phyloP scores from a whole-genome alignment of 2,113 vertebrate genomes.

The Xenotilapia leptura region DNA sequence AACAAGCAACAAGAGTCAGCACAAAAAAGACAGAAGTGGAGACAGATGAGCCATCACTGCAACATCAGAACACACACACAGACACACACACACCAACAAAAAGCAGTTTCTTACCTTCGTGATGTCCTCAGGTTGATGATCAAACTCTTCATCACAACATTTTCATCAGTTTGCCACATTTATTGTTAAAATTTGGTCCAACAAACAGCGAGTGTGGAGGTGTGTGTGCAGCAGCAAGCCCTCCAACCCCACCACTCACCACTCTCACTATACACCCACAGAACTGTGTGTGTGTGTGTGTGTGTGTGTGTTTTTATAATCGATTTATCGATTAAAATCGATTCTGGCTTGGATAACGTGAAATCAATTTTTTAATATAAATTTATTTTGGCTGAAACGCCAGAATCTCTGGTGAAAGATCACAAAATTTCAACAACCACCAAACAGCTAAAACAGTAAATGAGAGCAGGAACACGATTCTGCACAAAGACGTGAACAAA shows the following conservation, averaged over 20 bases:
- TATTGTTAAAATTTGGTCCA: not conserved
- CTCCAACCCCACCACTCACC: not conserved
- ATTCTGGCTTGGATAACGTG: too few relatives aligned
- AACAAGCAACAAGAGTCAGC: not conserved
- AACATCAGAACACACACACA: not conserved
- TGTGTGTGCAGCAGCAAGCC: not conserved
- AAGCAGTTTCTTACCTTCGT: not conserved
- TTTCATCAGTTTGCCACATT: not conserved
- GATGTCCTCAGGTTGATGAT: not conserved
- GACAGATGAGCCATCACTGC: not conserved
- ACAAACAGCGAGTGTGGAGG: not conserved
- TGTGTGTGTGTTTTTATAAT: not conserved
- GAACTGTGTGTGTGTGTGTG: too few relatives aligned
- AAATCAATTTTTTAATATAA: too few relatives aligned
- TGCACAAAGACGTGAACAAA: too few relatives aligned
- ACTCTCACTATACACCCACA: not conserved
- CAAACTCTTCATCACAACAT: not conserved
- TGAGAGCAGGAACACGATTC: too few relatives aligned
- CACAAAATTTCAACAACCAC: too few relatives aligned
- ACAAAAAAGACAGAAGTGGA: fast-evolving
- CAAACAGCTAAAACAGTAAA: too few relatives aligned
- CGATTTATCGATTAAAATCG: too few relatives aligned
- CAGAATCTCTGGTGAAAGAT: too few relatives aligned
- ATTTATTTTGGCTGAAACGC: too few relatives aligned
- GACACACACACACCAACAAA: not conserved